Base-by-base conservation (phyloP, 2,797 vertebrate species). In the Mastacembelus armatus region DNA sequence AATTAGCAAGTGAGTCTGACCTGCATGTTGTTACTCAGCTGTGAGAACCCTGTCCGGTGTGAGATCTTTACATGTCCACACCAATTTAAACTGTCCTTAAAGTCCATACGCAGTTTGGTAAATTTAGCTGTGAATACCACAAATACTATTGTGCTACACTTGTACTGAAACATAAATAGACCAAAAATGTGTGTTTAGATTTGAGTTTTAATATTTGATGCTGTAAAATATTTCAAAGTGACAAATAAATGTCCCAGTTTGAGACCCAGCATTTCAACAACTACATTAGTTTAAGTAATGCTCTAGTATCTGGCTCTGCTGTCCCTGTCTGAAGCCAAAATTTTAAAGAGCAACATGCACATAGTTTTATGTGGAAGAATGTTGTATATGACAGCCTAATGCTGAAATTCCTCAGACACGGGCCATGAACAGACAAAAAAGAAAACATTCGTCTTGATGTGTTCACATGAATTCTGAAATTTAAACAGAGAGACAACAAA, bases 1-100 rank as follows among this genome's bases (percentile, higher is more conserved):
- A 89, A 92, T 88, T 83, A 86, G 83, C 58, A 29, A 71, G 84
- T 3, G 15, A 49, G 69, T 19, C 15, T 74, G 77, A 90, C 84
- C 83, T 33, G 43, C 45, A 18, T 74, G 21, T 19, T 76, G 35
- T 38, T 2, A 10, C 7, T 56, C 21, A 36, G 10, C 75, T n/a
- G 42, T 14, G 5, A 33, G 19, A 59, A 47, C 18, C 38, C 38
- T 9, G 33, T 65, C 56, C 32, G 12, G n/a, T 19, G 44, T 7
- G 21, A 45, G 33, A 49, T 27, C 10, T n/a, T 24, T 18, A 19
- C 26, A 64, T 10, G 22, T 11, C 32, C 30, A 12, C 40, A 5
- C 24, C 64, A 30, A 32, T 24, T 40, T 4, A 47, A 49, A 44
- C 36, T 29, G 5, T 36, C 43, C 10, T 19, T 38, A 57, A 33